These are phyloP conservation scores for Pomacea canaliculata DNA, from an alignment of 2,888 invertebrate species.

Conservation along the genomic window DNA sequence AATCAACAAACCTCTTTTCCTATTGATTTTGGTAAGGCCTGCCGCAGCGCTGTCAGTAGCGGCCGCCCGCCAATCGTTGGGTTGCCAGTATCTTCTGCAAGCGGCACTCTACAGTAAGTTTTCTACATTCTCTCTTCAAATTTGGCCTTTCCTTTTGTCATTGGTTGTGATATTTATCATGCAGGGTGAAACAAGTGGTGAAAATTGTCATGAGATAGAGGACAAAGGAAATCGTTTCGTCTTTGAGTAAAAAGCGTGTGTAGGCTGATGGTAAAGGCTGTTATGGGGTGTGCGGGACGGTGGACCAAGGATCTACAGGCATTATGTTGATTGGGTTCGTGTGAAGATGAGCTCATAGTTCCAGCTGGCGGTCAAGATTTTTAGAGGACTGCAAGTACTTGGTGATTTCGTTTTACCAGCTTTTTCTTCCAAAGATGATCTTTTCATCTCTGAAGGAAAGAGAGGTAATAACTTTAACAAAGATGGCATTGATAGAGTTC, in stretches of 20 bases:
- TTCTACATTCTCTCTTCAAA: constrained; percentile 9
- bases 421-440: too few species aligned
- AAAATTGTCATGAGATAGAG: neutral
- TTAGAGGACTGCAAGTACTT: constrained; percentile 3
- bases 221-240: neutral
- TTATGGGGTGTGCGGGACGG: constrained; percentile 19
- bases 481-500: too few species aligned
- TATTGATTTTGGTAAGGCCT: constrained; percentile 27
- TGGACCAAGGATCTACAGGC: constrained; percentile 18
- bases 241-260: neutral
- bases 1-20: constrained; percentile 29
- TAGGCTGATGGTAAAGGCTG: constrained; percentile 9
- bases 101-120: neutral
- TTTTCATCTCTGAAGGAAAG: too few species aligned
- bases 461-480: too few species aligned
- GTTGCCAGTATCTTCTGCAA: constrained; percentile 23
- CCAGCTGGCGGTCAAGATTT: constrained; percentile 21
- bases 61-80: constrained; percentile 23
- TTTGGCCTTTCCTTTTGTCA: neutral
- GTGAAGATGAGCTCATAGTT: constrained; percentile 28
- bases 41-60: constrained; percentile 21
- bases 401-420: neutral
- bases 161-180: neutral
- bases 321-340: constrained; percentile 27
- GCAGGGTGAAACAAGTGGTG: neutral